Percentiles rank a stretch among this genome's conserved stretches.
Evolutionary conservation across 2,888 invertebrate genomes (phyloP).

Genomic region (Coremacera marginata): DNA sequence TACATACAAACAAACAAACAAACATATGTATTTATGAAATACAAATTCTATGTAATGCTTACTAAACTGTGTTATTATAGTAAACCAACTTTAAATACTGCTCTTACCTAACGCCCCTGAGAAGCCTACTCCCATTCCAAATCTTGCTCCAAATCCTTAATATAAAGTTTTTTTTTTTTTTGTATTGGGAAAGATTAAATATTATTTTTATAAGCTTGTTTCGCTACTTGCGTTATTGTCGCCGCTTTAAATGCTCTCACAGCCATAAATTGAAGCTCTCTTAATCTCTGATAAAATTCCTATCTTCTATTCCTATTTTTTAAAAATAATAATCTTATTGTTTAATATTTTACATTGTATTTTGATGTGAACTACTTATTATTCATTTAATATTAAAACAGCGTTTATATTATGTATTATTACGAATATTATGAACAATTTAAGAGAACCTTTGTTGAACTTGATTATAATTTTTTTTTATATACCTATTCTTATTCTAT

Average conservation of each 20-base stretch:
- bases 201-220: too few relatives aligned
- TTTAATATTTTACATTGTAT: conserved; percentile 18
- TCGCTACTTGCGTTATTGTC: too few relatives aligned
- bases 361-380: not conserved
- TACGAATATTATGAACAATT: conserved; percentile 1
- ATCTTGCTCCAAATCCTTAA: not conserved
- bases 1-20: conserved; percentile 41
- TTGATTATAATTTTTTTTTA: not conserved
- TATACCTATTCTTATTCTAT: conserved; percentile 16
- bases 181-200: not conserved
- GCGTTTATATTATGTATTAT: not conserved
- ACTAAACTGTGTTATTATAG: conserved; percentile 31
- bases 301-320: not conserved
- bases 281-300: conserved; percentile 13
- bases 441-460: not conserved
- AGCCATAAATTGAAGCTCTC: conserved; percentile 12
- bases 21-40: conserved; percentile 42
- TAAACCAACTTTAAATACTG: not conserved
- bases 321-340: not conserved
- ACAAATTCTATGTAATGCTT: conserved; percentile 43
- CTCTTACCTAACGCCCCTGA: not conserved
- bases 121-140: not conserved
- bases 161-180: not conserved
- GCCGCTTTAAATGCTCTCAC: not conserved
- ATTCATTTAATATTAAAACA: not conserved